Evolutionary conservation across 1,140 invertebrate species (phyloP).

Genomic region (Apis florea): DNA sequence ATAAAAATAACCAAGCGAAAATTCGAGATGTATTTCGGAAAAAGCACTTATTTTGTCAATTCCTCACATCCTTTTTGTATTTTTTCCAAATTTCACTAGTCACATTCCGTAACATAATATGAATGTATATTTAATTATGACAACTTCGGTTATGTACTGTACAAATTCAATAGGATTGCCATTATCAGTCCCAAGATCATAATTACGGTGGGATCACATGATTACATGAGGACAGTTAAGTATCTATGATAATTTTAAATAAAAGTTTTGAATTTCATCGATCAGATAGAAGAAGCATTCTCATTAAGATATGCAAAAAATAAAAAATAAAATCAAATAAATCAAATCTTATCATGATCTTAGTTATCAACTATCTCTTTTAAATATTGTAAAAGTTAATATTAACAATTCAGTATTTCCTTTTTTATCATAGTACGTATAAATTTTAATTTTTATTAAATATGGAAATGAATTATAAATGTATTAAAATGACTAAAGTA

Average conservation of each 20-base stretch:
- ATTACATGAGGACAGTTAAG: slow-evolving; percentile 15
- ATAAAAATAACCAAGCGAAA: slow-evolving; percentile 13
- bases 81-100: slow-evolving; percentile 55
- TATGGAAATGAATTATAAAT: not conserved
- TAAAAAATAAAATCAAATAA: not conserved
- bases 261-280: slow-evolving; percentile 12
- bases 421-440: not conserved
- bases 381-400: not conserved
- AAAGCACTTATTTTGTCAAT: not conserved
- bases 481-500: not conserved
- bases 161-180: slow-evolving; percentile 55
- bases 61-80: slow-evolving; percentile 10
- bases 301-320: not conserved
- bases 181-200: slow-evolving; percentile 34
- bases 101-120: slow-evolving; percentile 46
- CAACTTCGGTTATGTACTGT: slow-evolving; percentile 53
- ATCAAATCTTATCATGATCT: not conserved
- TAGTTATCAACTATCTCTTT: not conserved
- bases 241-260: slow-evolving; percentile 21
- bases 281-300: slow-evolving; percentile 57
- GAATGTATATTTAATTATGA: slow-evolving; percentile 43
- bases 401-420: not conserved
- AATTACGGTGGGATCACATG: slow-evolving; percentile 30
- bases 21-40: slow-evolving; percentile 20
- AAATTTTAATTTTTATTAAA: not conserved